phyloP scores from a whole-genome alignment of 2,888 invertebrate genomes.

The Acanthosoma haemorrhoidale region DNA sequence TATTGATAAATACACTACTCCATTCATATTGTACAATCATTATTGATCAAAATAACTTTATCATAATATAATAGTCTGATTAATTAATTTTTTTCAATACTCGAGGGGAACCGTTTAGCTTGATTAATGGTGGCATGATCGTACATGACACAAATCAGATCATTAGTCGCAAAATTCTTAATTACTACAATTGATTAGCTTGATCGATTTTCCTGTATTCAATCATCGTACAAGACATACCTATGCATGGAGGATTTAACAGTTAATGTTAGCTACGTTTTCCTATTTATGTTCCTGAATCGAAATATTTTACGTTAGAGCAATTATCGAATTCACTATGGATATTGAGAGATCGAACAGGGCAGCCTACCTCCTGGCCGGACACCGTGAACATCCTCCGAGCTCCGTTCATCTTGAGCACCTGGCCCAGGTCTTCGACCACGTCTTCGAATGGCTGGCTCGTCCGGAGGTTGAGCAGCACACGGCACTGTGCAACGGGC shows the following conservation, averaged over 20 bases:
- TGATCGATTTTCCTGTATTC: no score
- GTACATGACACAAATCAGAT: no score
- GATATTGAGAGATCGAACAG: not conserved
- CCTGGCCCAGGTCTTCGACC: slow-evolving; percentile 85
- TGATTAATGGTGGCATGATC: no score
- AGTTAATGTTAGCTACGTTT: no score
- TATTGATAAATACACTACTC: not conserved
- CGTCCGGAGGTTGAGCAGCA: slow-evolving; percentile 83
- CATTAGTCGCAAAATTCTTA: no score
- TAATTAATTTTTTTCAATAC: not conserved
- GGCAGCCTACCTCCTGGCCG: slow-evolving; percentile 72
- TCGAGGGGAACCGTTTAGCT: not conserved
- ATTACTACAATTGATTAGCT: no score
- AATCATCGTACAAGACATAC: no score
- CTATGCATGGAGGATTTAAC: no score
- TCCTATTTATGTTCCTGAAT: no score
- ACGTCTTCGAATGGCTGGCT: slow-evolving; percentile 93
- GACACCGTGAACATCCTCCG: slow-evolving; percentile 87
- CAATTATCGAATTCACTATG: not conserved
- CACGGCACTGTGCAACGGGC: slow-evolving; percentile 66
- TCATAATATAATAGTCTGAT: not conserved
- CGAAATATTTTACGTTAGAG: no score
- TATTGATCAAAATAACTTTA: not conserved
- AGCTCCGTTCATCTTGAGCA: slow-evolving; percentile 84
- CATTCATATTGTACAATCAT: not conserved